phyloP scores from a whole-genome alignment of 2,888 invertebrate genomes.

The Protonemura montana region DNA sequence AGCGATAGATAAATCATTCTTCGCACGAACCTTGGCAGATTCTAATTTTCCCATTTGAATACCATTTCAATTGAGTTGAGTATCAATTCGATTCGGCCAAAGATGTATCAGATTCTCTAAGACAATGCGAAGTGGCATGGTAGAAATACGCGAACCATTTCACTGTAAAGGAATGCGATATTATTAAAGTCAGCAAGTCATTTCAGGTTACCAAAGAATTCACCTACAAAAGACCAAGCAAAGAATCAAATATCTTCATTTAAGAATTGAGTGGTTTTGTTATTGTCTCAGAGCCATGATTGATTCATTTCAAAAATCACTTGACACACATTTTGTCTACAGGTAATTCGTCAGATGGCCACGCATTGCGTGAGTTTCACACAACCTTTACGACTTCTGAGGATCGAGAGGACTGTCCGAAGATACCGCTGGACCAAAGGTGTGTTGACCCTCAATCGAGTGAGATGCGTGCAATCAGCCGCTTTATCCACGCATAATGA shows the following conservation, averaged over 20 bases:
- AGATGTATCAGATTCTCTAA: not conserved
- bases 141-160: not conserved
- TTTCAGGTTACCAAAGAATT: not conserved
- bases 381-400: not conserved
- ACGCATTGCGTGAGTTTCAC: not conserved
- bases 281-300: not conserved
- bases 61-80: not conserved
- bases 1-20: not conserved
- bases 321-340: not conserved
- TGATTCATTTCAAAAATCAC: not conserved
- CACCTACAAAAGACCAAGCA: not conserved
- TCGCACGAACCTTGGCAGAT: conserved; percentile 7
- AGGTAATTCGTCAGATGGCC: not conserved
- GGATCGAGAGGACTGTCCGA: not conserved
- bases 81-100: not conserved
- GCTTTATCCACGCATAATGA: not conserved
- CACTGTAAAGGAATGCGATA: not conserved
- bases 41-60: conserved; percentile 12
- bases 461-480: not conserved
- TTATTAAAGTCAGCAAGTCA: not conserved
- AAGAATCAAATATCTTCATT: not conserved
- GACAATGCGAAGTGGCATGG: not conserved
- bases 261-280: not conserved
- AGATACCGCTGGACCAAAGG: not conserved
- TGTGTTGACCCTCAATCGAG: not conserved